Base-by-base conservation (phyloP, 2,888 invertebrate genomes). In the Apamea monoglypha region DNA sequence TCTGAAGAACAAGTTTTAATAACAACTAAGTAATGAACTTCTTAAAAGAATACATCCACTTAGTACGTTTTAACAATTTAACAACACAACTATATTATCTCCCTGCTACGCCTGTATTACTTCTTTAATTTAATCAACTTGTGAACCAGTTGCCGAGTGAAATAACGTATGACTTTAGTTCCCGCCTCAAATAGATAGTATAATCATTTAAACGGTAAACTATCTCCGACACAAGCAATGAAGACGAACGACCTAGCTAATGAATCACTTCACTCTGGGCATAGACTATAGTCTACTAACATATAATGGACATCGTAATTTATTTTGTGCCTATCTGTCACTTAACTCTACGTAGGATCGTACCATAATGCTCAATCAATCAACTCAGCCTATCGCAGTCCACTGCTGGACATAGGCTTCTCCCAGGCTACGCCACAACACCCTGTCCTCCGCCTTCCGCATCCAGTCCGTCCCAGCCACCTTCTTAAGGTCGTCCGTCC, bases 171-270 rank as follows among this genome's bases (percentile, higher is more conserved):
- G 72, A 72, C 83, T 93, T 93, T 93, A 93, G 91, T 88, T 72
- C 80, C 82, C 76, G 90, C 85, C 85, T 88, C 87, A 82, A 92
- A 94, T 92, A 93, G 91, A 68, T 47, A 29, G 10, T n/a, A 70
- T 36, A 53, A 53, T 91, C 92, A 92, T 94, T 94, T 94, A 92
- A 94, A 93, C 92, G 91, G 89, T 94, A 92, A 95, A 94, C 94
- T 94, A 95, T 94, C 94, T 94, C 94, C 93, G 95, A 95, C 96
- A 95, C 93, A 94, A 93, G 93, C 95, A 96, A 96, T 96, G 96
- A 96, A 96, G 96, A 96, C 91, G 95, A 95, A 96, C 95, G 96
- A 96, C 92, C 94, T 95, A 89, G 84, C 93, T 96, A 96, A 96
- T 96, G 95, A 96, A 96, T 92, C 95, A 92, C 93, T 93, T 89